Percentiles rank a stretch among this genome's conserved stretches.
phyloP scores from a whole-genome alignment of 2,888 invertebrate genomes.

The Laspeyria flexula region DNA sequence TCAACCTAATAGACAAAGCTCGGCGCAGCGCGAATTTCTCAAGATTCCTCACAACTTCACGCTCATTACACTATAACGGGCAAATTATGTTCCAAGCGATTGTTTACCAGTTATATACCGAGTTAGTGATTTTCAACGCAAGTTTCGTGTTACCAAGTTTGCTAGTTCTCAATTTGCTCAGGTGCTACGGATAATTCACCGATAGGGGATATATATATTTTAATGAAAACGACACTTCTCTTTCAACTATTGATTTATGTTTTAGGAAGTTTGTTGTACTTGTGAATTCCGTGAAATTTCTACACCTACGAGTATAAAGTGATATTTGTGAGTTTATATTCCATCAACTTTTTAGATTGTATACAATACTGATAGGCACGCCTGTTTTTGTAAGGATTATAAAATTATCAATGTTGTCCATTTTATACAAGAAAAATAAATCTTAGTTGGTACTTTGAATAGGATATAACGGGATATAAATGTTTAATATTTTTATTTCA shows the following conservation, averaged over 20 bases:
- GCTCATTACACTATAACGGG: slow-evolving; percentile 42
- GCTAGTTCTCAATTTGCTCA: slow-evolving; percentile 25
- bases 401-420: too few species aligned
- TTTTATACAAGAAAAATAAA: background rate
- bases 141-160: slow-evolving; percentile 44
- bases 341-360: too few species aligned
- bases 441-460: background rate
- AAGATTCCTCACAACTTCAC: slow-evolving; percentile 33
- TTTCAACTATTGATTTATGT: slow-evolving; percentile 25
- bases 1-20: too few species aligned
- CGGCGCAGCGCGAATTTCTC: slow-evolving; percentile 4
- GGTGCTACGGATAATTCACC: slow-evolving; percentile 32
- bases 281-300: too few species aligned
- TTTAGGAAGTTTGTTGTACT: too few species aligned
- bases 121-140: slow-evolving; percentile 56
- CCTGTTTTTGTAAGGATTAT: too few species aligned
- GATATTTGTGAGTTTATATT: too few species aligned
- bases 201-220: slow-evolving; percentile 20
- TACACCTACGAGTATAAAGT: too few species aligned
- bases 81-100: slow-evolving; percentile 57
- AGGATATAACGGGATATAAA: background rate
- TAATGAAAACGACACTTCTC: slow-evolving; percentile 23
- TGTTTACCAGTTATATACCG: slow-evolving; percentile 62
- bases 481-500: slow-evolving; percentile 43
- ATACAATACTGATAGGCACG: too few species aligned